These are phyloP conservation scores for Magallana nippona DNA, from an alignment of 2,888 invertebrate species.

Conservation along the genomic window DNA sequence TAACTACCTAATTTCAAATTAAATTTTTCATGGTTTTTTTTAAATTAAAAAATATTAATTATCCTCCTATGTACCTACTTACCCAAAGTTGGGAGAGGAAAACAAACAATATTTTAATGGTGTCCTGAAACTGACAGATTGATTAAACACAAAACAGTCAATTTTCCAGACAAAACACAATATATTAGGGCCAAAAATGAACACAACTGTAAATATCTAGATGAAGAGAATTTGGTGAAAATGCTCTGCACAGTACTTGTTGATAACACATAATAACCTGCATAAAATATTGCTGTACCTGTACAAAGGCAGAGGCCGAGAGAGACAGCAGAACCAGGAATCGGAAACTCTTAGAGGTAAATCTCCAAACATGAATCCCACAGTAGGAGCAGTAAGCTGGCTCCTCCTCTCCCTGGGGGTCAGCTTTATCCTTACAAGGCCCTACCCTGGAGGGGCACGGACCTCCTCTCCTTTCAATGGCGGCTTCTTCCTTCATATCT, in stretches of 20 bases:
- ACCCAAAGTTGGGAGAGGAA: too few species aligned
- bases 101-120: too few species aligned
- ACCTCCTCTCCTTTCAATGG: not conserved
- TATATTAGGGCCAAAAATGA: too few species aligned
- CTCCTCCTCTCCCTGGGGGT: not conserved
- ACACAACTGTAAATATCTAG: too few species aligned
- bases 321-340: not conserved
- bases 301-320: not conserved
- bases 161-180: too few species aligned
- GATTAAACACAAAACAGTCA: too few species aligned
- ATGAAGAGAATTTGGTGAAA: too few species aligned
- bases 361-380: conserved; percentile 3
- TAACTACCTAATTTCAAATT: too few species aligned
- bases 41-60: too few species aligned
- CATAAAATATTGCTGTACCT: not conserved
- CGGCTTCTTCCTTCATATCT: not conserved
- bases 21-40: too few species aligned
- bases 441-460: not conserved
- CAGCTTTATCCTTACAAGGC: not conserved
- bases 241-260: not conserved
- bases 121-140: too few species aligned
- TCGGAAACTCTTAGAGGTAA: conserved; percentile 4
- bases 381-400: conserved; percentile 13
- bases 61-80: too few species aligned
- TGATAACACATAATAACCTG: not conserved